A percentile compares a stretch with the other conserved stretches of the same genome.
Conservation (phyloP, 2,113 vertebrate genomes). For the Sceloporus tristichus region DNA sequence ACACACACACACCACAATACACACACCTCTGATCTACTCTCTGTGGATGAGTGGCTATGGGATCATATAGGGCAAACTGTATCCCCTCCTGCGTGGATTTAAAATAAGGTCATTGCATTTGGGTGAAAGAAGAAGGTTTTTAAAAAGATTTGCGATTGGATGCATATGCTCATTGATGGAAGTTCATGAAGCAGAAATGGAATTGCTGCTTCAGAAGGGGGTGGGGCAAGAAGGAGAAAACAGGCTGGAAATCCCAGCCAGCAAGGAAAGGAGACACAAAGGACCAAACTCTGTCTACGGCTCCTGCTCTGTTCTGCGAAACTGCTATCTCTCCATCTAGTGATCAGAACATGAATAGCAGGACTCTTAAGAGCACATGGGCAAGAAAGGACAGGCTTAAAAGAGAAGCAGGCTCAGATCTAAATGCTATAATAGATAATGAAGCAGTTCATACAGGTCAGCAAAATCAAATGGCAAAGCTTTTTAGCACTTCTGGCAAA, state of each 20-base stretch:
- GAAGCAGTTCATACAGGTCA: not conserved
- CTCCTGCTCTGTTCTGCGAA: conserved; percentile 21
- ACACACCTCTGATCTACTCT: not conserved
- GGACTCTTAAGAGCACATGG: not conserved
- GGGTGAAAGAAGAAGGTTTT: not conserved
- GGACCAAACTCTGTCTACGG: not conserved
- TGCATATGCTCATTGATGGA: not conserved
- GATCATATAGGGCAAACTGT: not conserved
- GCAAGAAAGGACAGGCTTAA: not conserved
- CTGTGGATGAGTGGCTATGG: not conserved
- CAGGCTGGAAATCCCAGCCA: not conserved
- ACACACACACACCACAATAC: not conserved
- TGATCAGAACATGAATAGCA: conserved; percentile 62
- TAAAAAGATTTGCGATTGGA: not conserved
- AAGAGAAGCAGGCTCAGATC: too few species aligned
- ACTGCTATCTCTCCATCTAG: conserved; percentile 72
- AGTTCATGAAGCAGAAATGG: not conserved
- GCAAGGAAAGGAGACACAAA: conserved; percentile 30
- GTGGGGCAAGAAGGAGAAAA: not conserved
- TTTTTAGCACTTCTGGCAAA: not conserved
- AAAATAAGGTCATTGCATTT: not conserved
- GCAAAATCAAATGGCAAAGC: not conserved
- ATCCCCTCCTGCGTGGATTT: too few species aligned
- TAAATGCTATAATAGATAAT: too few species aligned
- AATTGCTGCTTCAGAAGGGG: not conserved